Base-by-base conservation (phyloP, 1,140 invertebrate genomes). In the Leptinotarsa undecemlineata region DNA sequence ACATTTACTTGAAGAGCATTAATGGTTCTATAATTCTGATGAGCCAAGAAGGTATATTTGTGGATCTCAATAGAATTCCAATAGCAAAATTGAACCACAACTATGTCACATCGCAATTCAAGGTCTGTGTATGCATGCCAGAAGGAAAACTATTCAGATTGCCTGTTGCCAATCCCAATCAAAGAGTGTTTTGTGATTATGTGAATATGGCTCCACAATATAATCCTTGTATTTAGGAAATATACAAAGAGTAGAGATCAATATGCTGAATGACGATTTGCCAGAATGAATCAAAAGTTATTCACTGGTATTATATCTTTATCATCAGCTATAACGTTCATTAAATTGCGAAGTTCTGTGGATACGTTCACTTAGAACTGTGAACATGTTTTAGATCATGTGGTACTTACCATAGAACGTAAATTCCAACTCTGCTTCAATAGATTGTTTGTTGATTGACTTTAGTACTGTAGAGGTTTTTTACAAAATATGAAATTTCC, bases 71-170 rank as follows among this genome's bases (percentile, higher is more conserved):
- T 76, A 90, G 90, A 73, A 88, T 96, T 63, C 93, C 93, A 0
- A 88, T 94, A 47, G 91, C 87, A 1, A 81, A 87, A 6, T 87
- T 89, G 1, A 83, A 87, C 2, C 86, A 86, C 3, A 85, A 87
- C 64, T 81, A 20, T 78, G 80, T 87, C 73, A 82, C 84, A 78
- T 80, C 85, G 0, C 93, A 95, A 81, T 96, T 91, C 81, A 96
- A 96, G 86, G 87, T 96, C 3, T 96, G 94, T 76, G 90, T 96
- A 2, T 96, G 94, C 81, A 95, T 95, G 93, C 94, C 94, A 0
- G 88, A 91, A 74, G 95, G 94, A 0, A 93, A 92, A 81, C 82
- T 96, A 8, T 96, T 95, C 80, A 88, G 90, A 75, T 88, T 96
- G 89, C 15, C 86, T 84, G 3, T 89, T 87, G 19, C 83, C 82